A percentile compares a stretch with the other conserved stretches of the same genome.
phyloP scores from a whole-genome alignment of 2,113 vertebrate genomes.

The Romanogobio albipinnatus region DNA sequence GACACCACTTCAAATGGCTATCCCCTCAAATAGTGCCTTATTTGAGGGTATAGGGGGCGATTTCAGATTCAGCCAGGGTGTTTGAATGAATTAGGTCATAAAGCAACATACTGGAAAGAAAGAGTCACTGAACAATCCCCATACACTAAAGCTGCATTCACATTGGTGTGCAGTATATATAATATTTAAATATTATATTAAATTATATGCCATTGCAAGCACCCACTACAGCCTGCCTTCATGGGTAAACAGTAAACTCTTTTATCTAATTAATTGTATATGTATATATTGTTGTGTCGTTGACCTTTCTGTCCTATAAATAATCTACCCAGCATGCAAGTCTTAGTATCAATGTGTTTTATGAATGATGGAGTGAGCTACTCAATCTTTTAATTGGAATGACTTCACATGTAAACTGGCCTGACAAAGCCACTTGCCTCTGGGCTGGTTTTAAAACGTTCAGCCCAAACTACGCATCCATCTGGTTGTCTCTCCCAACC shows the following conservation, averaged over 20 bases:
- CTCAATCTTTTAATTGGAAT: conserved; percentile 76
- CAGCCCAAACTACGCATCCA: conserved; percentile 83
- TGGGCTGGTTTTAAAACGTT: conserved; percentile 85
- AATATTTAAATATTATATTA: too few species aligned
- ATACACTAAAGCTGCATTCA: too few species aligned
- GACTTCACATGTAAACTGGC: conserved; percentile 71
- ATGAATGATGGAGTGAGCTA: conserved; percentile 71
- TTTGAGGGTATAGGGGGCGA: too few species aligned
- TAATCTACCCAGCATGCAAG: not conserved
- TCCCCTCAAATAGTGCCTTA: too few species aligned
- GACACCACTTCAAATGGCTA: too few species aligned
- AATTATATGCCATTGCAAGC: too few species aligned
- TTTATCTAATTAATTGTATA: not conserved
- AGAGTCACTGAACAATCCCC: not conserved
- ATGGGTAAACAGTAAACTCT: too few species aligned
- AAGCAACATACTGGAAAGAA: not conserved
- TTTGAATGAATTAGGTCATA: not conserved
- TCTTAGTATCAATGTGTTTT: conserved; percentile 63
- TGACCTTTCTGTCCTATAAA: not conserved
- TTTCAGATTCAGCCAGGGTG: not conserved
- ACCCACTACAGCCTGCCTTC: too few species aligned
- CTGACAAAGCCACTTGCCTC: conserved; percentile 80
- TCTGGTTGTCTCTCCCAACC: conserved; percentile 84
- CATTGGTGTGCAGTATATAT: too few species aligned
- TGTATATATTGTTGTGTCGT: not conserved